A percentile compares a stretch with the other conserved stretches of the same genome.
Conservation (phyloP, 2,888 invertebrate species). For the Pasiphila rectangulata region DNA sequence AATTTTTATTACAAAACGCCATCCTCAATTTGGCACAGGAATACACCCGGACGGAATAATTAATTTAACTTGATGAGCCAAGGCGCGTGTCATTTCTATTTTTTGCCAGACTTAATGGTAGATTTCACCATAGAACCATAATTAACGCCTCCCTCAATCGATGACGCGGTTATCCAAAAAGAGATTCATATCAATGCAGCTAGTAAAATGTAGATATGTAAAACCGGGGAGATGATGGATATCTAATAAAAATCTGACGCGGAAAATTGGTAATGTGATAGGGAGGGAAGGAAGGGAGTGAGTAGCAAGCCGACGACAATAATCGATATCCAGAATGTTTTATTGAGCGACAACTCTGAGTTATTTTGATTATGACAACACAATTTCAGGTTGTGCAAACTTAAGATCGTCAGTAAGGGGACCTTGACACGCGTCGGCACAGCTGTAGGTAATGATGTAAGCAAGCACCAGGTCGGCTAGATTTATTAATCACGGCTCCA, state of each 20-base stretch:
- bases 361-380: conserved; percentile 20
- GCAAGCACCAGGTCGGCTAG: conserved; percentile 26
- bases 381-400: conserved; percentile 44
- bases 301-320: too few relatives aligned
- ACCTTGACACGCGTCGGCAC: conserved; percentile 55
- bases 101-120: conserved; percentile 31
- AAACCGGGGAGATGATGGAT: too few relatives aligned
- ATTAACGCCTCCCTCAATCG: conserved; percentile 19
- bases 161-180: conserved; percentile 21
- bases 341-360: conserved; percentile 1
- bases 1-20: conserved; percentile 43
- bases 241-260: too few relatives aligned
- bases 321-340: too few relatives aligned
- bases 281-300: too few relatives aligned
- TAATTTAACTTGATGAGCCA: conserved; percentile 43
- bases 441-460: conserved; percentile 42
- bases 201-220: conserved; percentile 18
- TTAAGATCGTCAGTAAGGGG: conserved; percentile 37
- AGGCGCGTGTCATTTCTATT: conserved; percentile 36
- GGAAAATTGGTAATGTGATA: too few relatives aligned
- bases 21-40: conserved; percentile 48
- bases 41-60: conserved; percentile 45
- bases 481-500: conserved; percentile 32
- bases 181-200: conserved; percentile 12
- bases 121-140: conserved; percentile 28